phyloP scores from a whole-genome alignment of 2,113 vertebrate genomes.

The Megaptera novaeangliae region DNA sequence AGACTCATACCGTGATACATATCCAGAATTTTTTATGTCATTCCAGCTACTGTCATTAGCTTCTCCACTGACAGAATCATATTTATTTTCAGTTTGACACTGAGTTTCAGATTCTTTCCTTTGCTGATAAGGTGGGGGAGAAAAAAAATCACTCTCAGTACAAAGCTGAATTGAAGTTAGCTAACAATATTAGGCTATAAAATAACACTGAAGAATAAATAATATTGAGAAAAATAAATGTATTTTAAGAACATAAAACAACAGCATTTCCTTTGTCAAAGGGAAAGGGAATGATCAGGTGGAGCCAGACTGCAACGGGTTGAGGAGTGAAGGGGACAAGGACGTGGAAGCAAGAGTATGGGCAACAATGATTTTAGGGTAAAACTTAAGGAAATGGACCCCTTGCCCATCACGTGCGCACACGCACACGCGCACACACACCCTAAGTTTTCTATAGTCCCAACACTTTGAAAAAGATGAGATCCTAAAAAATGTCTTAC shows the following conservation, averaged over 20 bases:
- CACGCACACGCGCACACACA: not conserved
- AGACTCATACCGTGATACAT: constrained; percentile 91
- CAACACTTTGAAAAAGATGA: constrained; percentile 18
- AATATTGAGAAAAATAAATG: not conserved
- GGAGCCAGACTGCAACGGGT: not conserved
- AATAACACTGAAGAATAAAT: not conserved
- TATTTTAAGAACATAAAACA: not conserved
- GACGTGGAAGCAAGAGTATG: fast-evolving
- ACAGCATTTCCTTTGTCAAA: not conserved
- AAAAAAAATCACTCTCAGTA: constrained; percentile 57
- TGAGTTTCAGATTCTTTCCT: constrained; percentile 97
- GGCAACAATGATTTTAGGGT: not conserved
- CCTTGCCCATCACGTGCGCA: fast-evolving
- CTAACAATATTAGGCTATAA: not conserved
- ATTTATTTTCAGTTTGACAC: constrained; percentile 96
- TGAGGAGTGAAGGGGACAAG: not conserved
- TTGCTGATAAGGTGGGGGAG: constrained; percentile 81
- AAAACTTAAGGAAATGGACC: not conserved
- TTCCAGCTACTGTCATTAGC: constrained; percentile 84
- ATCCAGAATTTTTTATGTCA: constrained; percentile 88
- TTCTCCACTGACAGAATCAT: constrained; percentile 85
- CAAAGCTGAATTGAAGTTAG: constrained; percentile 7
- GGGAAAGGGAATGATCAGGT: not conserved
- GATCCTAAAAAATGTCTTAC: constrained; percentile 74
- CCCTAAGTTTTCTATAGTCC: not conserved